Evolutionary conservation across 2,113 vertebrate species (phyloP), one percentile per base, ranked within the genome.

Genomic region (Melanotaenia duboulayi): DNA sequence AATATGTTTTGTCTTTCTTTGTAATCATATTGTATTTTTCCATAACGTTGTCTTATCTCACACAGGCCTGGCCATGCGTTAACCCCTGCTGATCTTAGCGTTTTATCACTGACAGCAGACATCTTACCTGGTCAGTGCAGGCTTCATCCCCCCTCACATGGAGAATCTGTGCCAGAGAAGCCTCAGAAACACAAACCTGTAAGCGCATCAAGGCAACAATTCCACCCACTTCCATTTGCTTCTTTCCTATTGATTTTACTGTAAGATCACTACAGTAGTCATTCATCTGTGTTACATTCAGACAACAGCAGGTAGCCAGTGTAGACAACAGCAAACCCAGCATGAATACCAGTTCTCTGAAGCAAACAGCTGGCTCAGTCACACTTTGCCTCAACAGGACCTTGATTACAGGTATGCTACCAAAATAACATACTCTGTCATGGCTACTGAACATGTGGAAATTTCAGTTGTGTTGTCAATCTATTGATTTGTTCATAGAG

Each of bases 351-450:
- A 91, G 50, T 90, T 98, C 76, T 93, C 94, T 55, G 92, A 92
- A 17, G 87, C 57, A 0, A 32, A 74, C 75, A 96, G 94, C 86
- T 94, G 95, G 86, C 51, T 97, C 74, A 85, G 88, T 16, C 96
- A 95, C 90, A 74, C 7, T 4, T 68, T 95, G 81, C 80, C 93
- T 48, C 85, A 85, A 59, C 44, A 83, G 1, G 74, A 91, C 13
- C 76, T 94, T 49, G 92, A 90, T 93, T 90, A 88, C 78, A 88
- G 90, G 90, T 74, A 57, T 17, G 24, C 42, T 28, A 56, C 51
- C 19, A 28, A 60, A 42, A 50, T 19, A 46, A 46, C 14, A 16
- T 7, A 17, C 5, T 44, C 13, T 17, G 17, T 17, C 44, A 46
- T 19, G 44, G 4, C 14, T 2, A 12, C 42, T 16, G 42, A 44